A percentile compares a stretch with the other conserved stretches of the same genome.
phyloP scores from a whole-genome alignment of 2,113 vertebrate genomes.

The Chionodraco myersi region DNA sequence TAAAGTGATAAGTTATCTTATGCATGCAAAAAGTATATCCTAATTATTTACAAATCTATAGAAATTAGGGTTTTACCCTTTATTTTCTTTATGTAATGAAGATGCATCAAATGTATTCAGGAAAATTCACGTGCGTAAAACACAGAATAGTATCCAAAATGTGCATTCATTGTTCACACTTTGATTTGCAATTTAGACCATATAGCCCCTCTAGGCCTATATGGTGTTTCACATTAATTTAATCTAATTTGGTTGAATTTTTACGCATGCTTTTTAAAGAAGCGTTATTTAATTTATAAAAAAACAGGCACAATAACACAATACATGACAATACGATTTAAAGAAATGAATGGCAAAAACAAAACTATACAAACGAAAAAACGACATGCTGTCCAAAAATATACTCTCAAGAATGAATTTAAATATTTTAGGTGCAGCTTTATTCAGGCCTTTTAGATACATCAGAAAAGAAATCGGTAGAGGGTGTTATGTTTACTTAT shows the following conservation, averaged over 20 bases:
- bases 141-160: neutral
- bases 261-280: neutral
- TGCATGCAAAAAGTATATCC: neutral
- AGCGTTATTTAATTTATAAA: neutral
- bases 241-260: neutral
- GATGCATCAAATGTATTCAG: neutral
- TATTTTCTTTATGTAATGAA: neutral
- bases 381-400: neutral
- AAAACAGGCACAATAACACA: neutral
- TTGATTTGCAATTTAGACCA: neutral
- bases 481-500: too few species aligned
- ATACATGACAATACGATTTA: neutral
- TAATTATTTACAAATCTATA: neutral
- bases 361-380: neutral
- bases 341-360: neutral
- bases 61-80: neutral
- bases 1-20: neutral
- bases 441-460: neutral
- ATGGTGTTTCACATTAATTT: neutral
- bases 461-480: too few species aligned
- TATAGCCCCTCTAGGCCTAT: too few species aligned
- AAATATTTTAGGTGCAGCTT: neutral
- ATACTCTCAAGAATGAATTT: neutral
- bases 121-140: neutral
- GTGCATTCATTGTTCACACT: neutral